These are phyloP conservation scores for Agrotis puta DNA, from an alignment of 2,888 invertebrate species.

Conservation along the genomic window DNA sequence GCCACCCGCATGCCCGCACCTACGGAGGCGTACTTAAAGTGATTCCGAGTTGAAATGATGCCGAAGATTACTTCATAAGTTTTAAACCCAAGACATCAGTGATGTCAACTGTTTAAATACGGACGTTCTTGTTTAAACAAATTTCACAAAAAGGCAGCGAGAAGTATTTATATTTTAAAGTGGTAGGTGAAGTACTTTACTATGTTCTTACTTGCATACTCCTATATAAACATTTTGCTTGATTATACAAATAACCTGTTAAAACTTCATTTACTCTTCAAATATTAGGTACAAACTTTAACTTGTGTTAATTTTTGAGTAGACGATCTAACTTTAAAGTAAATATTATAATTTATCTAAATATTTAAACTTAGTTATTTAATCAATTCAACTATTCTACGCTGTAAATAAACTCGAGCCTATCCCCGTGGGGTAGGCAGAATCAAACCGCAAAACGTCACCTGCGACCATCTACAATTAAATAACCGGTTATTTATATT, in stretches of 20 bases:
- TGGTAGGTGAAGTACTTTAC: conserved; percentile 13
- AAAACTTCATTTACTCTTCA: too few species aligned
- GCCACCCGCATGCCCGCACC: too few species aligned
- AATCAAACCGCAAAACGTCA: too few species aligned
- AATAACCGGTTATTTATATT: too few species aligned
- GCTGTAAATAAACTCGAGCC: too few species aligned
- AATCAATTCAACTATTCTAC: too few species aligned
- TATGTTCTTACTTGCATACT: conserved; percentile 3
- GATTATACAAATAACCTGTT: not conserved
- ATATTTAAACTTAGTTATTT: too few species aligned
- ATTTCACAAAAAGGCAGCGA: conserved; percentile 8
- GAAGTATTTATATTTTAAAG: conserved; percentile 11
- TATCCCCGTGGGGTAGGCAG: too few species aligned
- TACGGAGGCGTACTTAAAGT: not conserved
- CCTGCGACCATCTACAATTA: too few species aligned
- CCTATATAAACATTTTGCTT: not conserved
- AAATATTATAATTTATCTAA: too few species aligned
- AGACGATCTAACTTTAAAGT: too few species aligned
- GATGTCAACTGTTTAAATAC: conserved; percentile 33
- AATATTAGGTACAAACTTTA: not conserved
- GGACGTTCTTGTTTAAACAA: conserved; percentile 37
- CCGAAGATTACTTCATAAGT: not conserved
- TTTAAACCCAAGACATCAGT: not conserved
- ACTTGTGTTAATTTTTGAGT: not conserved
- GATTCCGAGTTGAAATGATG: too few species aligned